These are phyloP conservation scores for Arothron firmamentum DNA, from an alignment of 2,113 vertebrate species.

Conservation along the genomic window DNA sequence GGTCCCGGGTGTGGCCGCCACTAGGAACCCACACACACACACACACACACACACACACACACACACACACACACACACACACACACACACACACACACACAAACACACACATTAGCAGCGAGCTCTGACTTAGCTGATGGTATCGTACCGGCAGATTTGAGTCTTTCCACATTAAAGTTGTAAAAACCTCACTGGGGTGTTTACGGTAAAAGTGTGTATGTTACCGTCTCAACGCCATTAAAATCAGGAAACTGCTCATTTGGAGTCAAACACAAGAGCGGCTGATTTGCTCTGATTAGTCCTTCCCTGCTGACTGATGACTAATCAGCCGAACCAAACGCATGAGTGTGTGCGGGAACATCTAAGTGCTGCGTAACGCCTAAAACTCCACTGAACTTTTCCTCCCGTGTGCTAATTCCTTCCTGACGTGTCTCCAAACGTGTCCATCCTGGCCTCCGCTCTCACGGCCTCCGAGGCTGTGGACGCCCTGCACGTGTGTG, in stretches of 20 bases:
- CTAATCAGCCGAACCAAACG: slow-evolving; percentile 43
- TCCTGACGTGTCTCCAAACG: slow-evolving; percentile 17
- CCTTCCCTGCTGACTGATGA: slow-evolving; percentile 31
- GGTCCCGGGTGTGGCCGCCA: no score
- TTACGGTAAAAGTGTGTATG: not conserved
- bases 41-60: no score
- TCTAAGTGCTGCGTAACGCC: no score
- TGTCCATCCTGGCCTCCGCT: slow-evolving; percentile 9
- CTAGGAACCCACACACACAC: no score
- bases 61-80: no score
- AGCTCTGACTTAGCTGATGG: no score
- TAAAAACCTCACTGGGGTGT: slow-evolving; percentile 6
- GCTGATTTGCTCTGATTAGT: slow-evolving; percentile 44
- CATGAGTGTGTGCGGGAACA: slow-evolving; percentile 1
- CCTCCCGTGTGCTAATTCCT: slow-evolving; percentile 27
- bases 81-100: no score
- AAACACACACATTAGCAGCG: no score
- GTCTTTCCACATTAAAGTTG: not conserved
- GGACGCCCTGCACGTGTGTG: not conserved
- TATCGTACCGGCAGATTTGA: no score
- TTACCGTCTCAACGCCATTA: no score
- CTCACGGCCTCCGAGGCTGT: not conserved
- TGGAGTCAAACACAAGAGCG: slow-evolving; percentile 35
- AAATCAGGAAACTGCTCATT: not conserved
- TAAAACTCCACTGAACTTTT: not conserved